Evolutionary conservation across 2,888 invertebrate species (phyloP).

Genomic region (Brenthis hecate): DNA sequence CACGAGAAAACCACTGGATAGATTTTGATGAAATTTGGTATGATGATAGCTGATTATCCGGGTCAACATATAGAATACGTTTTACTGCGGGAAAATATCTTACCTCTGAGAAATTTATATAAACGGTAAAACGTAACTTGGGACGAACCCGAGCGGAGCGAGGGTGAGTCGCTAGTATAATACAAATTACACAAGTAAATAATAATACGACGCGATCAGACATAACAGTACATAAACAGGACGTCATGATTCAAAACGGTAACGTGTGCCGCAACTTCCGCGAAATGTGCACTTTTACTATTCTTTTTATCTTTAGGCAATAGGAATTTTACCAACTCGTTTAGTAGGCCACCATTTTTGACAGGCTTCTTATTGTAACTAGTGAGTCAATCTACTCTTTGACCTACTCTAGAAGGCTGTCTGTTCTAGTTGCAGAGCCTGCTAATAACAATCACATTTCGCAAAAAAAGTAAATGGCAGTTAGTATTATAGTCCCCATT

Average conservation of each 20-base stretch:
- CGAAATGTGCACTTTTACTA: conserved; percentile 51
- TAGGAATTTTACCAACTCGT: conserved; percentile 51
- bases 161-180: no score
- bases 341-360: conserved; percentile 50
- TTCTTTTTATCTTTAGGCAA: conserved; percentile 50
- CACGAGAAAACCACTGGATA: no score
- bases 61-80: no score
- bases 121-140: no score
- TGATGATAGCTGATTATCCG: no score
- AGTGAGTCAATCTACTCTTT: neutral
- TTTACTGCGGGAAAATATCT: no score
- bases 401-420: neutral
- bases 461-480: no score
- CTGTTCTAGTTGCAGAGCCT: neutral
- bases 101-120: no score
- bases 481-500: no score
- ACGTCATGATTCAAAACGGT: conserved; percentile 47
- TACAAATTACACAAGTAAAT: neutral
- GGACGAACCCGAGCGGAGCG: no score
- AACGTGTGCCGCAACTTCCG: conserved; percentile 58
- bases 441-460: no score
- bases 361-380: neutral
- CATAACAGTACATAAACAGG: conserved; percentile 22
- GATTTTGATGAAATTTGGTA: no score
- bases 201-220: conserved; percentile 11